Conservation (phyloP, 1,140 invertebrate genomes). For the Nixonia krombeini region DNA sequence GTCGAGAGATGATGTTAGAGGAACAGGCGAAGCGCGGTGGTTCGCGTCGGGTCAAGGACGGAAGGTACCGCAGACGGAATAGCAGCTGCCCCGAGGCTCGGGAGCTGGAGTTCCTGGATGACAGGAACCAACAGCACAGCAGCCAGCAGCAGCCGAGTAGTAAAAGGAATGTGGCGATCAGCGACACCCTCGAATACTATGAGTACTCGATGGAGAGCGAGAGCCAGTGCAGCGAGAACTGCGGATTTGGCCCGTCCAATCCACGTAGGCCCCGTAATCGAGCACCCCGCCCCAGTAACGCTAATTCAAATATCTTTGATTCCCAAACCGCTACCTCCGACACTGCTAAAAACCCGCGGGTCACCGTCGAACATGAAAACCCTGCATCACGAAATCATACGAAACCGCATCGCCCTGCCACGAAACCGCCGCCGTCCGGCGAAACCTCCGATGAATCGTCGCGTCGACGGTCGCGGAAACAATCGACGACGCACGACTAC, state of each 20-base stretch:
- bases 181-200: slow-evolving; percentile 70
- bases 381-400: slow-evolving; percentile 52
- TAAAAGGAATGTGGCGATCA: slow-evolving; percentile 70
- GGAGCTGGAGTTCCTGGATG: slow-evolving; percentile 55
- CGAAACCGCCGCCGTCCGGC: slow-evolving; percentile 39
- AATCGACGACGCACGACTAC: slow-evolving; percentile 50
- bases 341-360: slow-evolving; percentile 69
- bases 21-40: slow-evolving; percentile 34
- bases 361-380: slow-evolving; percentile 52
- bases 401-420: slow-evolving; percentile 49
- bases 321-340: slow-evolving; percentile 72
- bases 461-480: slow-evolving; percentile 48
- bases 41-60: slow-evolving; percentile 13
- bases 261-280: slow-evolving; percentile 70
- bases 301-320: slow-evolving; percentile 73
- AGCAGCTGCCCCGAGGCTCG: slow-evolving; percentile 65
- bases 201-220: slow-evolving; percentile 72
- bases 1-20: slow-evolving; percentile 48
- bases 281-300: slow-evolving; percentile 71
- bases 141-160: slow-evolving; percentile 54
- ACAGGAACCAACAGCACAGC: slow-evolving; percentile 21
- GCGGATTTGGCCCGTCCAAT: slow-evolving; percentile 72
- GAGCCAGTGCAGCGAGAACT: slow-evolving; percentile 72
- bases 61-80: slow-evolving; percentile 56
- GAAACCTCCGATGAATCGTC: slow-evolving; percentile 48